Evolutionary conservation across 2,113 vertebrate genomes (phyloP).

Genomic region (Anoura caudifer): DNA sequence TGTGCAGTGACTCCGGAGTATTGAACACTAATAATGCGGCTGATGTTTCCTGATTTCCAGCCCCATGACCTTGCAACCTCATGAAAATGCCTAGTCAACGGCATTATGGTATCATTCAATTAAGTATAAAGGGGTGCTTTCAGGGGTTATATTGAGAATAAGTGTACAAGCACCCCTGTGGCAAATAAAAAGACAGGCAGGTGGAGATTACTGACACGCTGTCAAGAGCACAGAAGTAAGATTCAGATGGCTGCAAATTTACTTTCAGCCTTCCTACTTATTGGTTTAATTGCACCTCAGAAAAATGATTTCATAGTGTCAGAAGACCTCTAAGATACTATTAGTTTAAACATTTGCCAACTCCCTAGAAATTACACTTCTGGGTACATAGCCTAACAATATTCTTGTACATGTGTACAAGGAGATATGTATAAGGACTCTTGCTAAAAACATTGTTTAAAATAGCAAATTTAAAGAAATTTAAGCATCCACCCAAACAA

Average conservation of each 20-base stretch:
- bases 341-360: conserved; percentile 1
- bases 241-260: background rate
- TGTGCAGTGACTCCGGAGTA: background rate
- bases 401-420: background rate
- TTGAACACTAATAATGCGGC: background rate
- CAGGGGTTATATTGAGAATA: background rate
- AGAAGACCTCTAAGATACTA: background rate
- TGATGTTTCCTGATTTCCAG: background rate
- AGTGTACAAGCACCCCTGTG: background rate
- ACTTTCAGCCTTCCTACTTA: background rate
- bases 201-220: background rate
- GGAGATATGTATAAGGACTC: background rate
- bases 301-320: background rate
- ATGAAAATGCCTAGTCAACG: background rate
- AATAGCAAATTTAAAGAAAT: background rate
- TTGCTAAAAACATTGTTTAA: background rate
- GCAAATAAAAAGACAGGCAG: background rate
- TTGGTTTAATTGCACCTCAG: background rate
- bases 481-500: background rate
- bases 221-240: background rate
- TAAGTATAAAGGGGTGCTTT: background rate
- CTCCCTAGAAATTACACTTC: background rate
- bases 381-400: background rate
- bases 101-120: background rate
- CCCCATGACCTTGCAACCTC: background rate